Base-by-base conservation (phyloP, 2,888 invertebrate species). In the Luperina testacea region DNA sequence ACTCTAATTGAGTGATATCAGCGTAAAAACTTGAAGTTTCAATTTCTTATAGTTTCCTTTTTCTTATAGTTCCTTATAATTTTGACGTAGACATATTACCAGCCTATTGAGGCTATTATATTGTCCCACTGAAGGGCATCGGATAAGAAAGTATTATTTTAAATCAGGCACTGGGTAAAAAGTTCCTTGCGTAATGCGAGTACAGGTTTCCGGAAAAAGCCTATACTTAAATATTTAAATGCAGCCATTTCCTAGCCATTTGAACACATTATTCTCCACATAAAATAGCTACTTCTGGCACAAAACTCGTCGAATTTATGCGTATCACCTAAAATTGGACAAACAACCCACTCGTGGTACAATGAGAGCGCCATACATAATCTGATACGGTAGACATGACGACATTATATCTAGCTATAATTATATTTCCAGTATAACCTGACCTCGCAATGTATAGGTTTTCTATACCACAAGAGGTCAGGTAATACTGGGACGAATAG, bases 291-390 rank as follows among this genome's bases (percentile, higher is more conserved):
- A 45, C 7, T n/a, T 59, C 51, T 70, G 24, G 27, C 59, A 65
- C n/a, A 65, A 51, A 81, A 42, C 27, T 63, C 48, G 9, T 24
- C 24, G 6, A 78, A 78, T 77, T 57, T 48, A 68, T 68, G 51
- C 51, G 32, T 65, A 53, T 63, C 27, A 71, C 53, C 53, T 24
- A 72, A 63, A 81, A 82, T 77, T 81, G 53, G 53, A 63, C 63
- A 63, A 72, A 69, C 77, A 57, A 57, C 4, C 68, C 45, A 42
- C 51, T 64, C 68, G 45, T 17, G 27, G 13, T 70, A 82, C 63
- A 82, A 65, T 63, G 68, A 70, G 69, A 59, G 51, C 17, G 15
- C 38, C 48, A 69, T 69, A 48, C 48, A 71, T 79, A 75, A 74
- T 74, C 27, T 67, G 81, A 32, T 45, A 27, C 57, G 20, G 15